Percentiles rank a stretch among this genome's conserved stretches.
Evolutionary conservation across 2,113 vertebrate species (phyloP).

Genomic region (Callipepla squamata): DNA sequence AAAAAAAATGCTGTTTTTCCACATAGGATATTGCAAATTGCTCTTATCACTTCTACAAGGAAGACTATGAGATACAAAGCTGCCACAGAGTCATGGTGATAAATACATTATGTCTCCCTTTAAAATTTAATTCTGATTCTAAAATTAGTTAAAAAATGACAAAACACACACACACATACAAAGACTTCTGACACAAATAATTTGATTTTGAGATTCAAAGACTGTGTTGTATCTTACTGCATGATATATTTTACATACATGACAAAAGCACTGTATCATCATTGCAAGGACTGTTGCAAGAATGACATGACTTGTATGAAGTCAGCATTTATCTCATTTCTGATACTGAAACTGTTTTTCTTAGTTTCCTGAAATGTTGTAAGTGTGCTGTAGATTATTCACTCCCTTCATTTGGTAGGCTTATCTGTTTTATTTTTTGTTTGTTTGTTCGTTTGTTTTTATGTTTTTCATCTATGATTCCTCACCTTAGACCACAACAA

Average conservation of each 20-base stretch:
- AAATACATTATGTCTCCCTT: neutral
- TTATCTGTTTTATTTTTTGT: neutral
- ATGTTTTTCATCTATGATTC: neutral
- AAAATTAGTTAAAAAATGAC: neutral
- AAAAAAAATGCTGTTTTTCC: neutral
- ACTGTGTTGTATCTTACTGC: neutral
- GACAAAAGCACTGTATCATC: neutral
- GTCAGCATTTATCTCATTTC: neutral
- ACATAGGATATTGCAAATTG: neutral
- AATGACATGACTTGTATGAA: neutral
- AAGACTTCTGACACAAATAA: neutral
- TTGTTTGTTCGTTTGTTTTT: neutral
- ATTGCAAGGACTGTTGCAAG: neutral
- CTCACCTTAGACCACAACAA: neutral
- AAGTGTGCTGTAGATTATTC: neutral
- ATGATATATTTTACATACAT: fast-evolving
- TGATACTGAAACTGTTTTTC: neutral
- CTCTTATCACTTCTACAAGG: neutral
- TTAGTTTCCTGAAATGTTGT: neutral
- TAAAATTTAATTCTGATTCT: neutral
- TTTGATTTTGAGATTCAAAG: neutral
- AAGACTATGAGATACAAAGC: neutral
- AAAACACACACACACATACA: too few relatives aligned
- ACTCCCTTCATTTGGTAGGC: neutral
- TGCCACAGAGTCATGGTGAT: neutral